Conservation (phyloP, 2,888 invertebrate species). For the Chrysolina haemoptera region DNA sequence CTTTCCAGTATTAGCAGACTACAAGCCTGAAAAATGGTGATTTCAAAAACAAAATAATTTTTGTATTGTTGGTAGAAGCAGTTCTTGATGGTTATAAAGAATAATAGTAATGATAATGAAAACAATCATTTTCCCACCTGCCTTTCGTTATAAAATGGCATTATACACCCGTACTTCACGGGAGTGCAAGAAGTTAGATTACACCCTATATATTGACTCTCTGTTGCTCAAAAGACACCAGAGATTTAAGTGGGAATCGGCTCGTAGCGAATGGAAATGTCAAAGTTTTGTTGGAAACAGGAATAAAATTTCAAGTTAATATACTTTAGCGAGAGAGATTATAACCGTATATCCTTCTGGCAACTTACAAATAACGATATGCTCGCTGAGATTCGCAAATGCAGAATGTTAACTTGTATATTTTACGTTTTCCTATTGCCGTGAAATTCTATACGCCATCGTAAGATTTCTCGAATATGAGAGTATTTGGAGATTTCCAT, state of each 20-base stretch:
- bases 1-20: too few species aligned
- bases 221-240: too few species aligned
- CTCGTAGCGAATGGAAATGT: background rate
- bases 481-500: background rate
- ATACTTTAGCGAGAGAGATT: background rate
- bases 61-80: too few species aligned
- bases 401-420: background rate
- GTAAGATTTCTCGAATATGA: slow-evolving; percentile 1
- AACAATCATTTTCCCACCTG: too few species aligned
- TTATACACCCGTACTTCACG: too few species aligned
- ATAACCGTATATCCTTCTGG: background rate
- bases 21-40: too few species aligned
- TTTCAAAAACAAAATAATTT: too few species aligned
- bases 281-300: background rate
- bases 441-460: background rate
- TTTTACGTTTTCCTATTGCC: slow-evolving; percentile 1
- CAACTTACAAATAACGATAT: slow-evolving; percentile 1
- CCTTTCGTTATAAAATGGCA: too few species aligned
- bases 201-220: too few species aligned
- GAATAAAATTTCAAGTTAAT: background rate
- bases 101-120: too few species aligned
- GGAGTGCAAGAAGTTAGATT: too few species aligned
- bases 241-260: background rate
- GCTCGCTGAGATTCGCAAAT: background rate
- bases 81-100: too few species aligned